Percentiles rank a stretch among this genome's conserved stretches.
Conservation (phyloP, 2,113 vertebrate species). For the Columba livia region DNA sequence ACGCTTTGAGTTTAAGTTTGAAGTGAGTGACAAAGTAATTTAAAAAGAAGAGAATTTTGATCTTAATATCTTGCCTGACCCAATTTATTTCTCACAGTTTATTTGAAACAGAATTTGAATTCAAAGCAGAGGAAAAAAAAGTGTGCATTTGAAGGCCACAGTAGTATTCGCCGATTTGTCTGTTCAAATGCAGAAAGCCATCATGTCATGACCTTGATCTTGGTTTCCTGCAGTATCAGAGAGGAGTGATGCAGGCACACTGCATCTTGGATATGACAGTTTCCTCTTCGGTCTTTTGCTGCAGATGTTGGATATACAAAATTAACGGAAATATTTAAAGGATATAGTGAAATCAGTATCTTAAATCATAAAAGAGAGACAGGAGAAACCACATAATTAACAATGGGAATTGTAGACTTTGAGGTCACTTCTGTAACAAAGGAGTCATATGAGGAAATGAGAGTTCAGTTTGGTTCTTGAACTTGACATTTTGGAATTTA, state of each 20-base stretch:
- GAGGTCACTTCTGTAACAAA: neutral
- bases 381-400: neutral
- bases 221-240: neutral
- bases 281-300: neutral
- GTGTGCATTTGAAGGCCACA: neutral
- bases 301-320: constrained; percentile 24
- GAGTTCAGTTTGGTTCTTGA: neutral
- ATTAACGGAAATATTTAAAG: constrained; percentile 35
- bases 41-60: constrained; percentile 52
- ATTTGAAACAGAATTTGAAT: constrained; percentile 44
- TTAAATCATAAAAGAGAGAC: constrained; percentile 3
- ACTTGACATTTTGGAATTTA: neutral
- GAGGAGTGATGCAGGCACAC: neutral
- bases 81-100: constrained; percentile 46
- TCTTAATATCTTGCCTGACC: constrained; percentile 49
- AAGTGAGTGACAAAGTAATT: constrained; percentile 62
- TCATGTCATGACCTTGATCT: neutral
- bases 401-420: neutral
- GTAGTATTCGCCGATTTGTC: neutral
- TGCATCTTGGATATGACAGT: neutral
- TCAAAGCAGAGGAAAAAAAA: neutral
- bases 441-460: neutral
- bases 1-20: constrained; percentile 63
- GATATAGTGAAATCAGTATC: neutral
- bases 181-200: neutral